Conservation (phyloP, 1,140 invertebrate genomes). For the Rhagoletis pomonella region DNA sequence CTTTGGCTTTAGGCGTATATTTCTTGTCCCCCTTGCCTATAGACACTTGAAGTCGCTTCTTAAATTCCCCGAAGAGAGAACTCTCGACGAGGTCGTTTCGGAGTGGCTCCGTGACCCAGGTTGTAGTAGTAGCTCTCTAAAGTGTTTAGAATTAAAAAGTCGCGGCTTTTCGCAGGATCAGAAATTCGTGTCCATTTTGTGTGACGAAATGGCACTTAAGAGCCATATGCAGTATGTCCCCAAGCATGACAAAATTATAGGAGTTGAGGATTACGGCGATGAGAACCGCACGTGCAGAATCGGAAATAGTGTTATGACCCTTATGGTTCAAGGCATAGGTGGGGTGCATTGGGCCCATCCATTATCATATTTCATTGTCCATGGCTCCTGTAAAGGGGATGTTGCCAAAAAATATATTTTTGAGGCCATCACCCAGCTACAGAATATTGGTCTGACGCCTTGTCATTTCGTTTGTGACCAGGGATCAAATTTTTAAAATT, state of each 20-base stretch:
- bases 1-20: background rate
- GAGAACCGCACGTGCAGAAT: background rate
- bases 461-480: too few relatives aligned
- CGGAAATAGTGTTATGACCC: slow-evolving; percentile 2
- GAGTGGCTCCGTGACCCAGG: background rate
- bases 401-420: too few relatives aligned
- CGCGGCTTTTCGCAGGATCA: background rate
- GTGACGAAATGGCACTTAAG: background rate
- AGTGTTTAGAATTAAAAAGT: background rate
- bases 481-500: too few relatives aligned
- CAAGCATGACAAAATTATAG: slow-evolving; percentile 30
- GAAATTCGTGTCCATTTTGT: slow-evolving; percentile 6
- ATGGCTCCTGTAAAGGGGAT: too few relatives aligned
- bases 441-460: background rate
- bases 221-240: background rate
- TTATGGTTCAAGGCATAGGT: slow-evolving; percentile 10
- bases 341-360: background rate
- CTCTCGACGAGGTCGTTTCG: background rate
- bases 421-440: too few relatives aligned
- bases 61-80: background rate
- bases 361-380: too few relatives aligned
- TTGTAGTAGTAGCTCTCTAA: background rate
- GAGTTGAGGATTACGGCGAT: slow-evolving; percentile 24
- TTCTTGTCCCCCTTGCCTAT: background rate
- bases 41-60: background rate